These are phyloP conservation scores for Antechinus stuartii DNA, from an alignment of 2,113 vertebrate genomes.

Conservation along the genomic window DNA sequence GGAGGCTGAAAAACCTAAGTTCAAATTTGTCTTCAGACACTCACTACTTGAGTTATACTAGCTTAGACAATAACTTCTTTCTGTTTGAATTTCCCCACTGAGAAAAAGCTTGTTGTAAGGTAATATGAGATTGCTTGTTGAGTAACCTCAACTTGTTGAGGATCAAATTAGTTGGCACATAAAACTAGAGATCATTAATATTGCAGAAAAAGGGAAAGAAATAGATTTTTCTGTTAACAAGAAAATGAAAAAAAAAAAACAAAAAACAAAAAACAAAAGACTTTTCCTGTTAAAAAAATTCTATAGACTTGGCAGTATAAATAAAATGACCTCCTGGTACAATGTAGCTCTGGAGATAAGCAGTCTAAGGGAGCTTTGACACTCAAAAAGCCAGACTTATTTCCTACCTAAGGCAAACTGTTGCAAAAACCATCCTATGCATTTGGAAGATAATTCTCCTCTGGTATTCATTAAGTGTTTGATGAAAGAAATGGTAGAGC, in stretches of 20 bases:
- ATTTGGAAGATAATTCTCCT: not conserved
- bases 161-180: not conserved
- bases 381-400: not conserved
- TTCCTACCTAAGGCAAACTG: not conserved
- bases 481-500: not conserved
- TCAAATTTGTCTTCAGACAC: not conserved
- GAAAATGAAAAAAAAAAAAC: not conserved
- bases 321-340: not conserved
- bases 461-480: not conserved
- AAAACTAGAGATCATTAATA: not conserved
- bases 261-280: not conserved
- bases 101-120: not conserved
- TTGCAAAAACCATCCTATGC: not conserved
- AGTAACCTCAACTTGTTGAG: not conserved
- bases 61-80: not conserved
- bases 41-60: not conserved
- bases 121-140: no score
- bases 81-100: not conserved
- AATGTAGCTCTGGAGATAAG: not conserved
- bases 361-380: not conserved
- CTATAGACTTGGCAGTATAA: not conserved
- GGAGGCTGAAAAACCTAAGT: not conserved
- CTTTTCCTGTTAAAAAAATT: not conserved
- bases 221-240: not conserved
- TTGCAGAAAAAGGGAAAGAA: not conserved